Evolutionary conservation across 2,888 invertebrate genomes (phyloP), one percentile per base, ranked within the genome.

Genomic region (Plemyria rubiginata): DNA sequence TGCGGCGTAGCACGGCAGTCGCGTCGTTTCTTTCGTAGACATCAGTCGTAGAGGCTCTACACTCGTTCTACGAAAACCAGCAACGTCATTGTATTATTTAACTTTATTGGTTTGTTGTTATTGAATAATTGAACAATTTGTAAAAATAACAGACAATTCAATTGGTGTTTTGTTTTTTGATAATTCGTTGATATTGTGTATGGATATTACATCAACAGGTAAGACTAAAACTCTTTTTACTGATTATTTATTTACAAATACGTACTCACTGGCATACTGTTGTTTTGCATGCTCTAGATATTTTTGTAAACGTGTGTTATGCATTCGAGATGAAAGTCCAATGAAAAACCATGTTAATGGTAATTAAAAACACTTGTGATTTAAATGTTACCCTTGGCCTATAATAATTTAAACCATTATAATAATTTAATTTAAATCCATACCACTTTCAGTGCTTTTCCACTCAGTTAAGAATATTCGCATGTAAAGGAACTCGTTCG

Each of bases 1-100:
- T 73, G 75, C 75, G 74, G 78, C 84, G 88, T 87, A 88, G 87
- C 85, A 70, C 80, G 83, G 83, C 84, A 91, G 92, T 91, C 82
- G 85, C 80, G 79, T 78, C 86, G 89, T 84, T 83, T 83, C 80
- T 61, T 64, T 74, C 85, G 88, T 86, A 86, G 71, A 54, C 53
- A 49, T 36, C 50, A 59, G 45, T 59, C 67, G 70, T 70, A 71
- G 70, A 54, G 58, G 60, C 57, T 54, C 70, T 71, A 67, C 71
- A 67, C 46, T 40, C 45, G 59, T 50, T 61, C 16, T 22, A 28
- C 54, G 32, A 58, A 48, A 54, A 8, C 7, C n/a, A 63, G 9
- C 57, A 50, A 57, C 59, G 59, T 64, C 69, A 60, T 60, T 60
- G 62, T 52, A 60, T 11, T 60, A 60, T 66, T 66, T 52, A 59